These are phyloP conservation scores for Stenchaetothrips biformis DNA, from an alignment of 2,888 invertebrate genomes.

Conservation along the genomic window DNA sequence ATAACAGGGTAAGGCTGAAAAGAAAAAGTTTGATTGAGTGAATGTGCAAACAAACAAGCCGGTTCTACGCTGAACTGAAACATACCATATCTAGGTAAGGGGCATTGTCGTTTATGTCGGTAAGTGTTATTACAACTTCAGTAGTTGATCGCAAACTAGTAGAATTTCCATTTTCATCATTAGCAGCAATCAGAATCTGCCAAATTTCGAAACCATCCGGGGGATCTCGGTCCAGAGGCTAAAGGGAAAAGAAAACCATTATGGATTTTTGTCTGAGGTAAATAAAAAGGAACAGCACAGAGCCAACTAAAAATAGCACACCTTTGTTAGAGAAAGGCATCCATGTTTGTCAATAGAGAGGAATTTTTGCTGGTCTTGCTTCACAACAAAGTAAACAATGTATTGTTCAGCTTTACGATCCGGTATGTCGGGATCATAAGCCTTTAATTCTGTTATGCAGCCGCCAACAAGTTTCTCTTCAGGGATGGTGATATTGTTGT, in stretches of 20 bases:
- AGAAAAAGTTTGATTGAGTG: slow-evolving; percentile 19
- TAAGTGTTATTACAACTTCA: slow-evolving; percentile 58
- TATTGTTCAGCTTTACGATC: slow-evolving; percentile 69
- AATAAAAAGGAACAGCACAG: neutral
- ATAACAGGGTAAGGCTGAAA: slow-evolving; percentile 67
- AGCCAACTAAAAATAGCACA: slow-evolving; percentile 34
- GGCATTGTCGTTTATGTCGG: slow-evolving; percentile 91
- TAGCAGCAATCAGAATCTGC: slow-evolving; percentile 64
- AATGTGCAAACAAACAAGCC: neutral
- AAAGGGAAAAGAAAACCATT: slow-evolving; percentile 32
- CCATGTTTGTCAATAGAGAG: slow-evolving; percentile 69
- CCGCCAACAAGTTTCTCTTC: slow-evolving; percentile 67
- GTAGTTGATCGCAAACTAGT: slow-evolving; percentile 55
- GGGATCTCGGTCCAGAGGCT: slow-evolving; percentile 81
- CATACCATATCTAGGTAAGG: slow-evolving; percentile 75
- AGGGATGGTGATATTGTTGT: slow-evolving; percentile 66
- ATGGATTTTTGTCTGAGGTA: neutral
- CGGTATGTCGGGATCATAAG: slow-evolving; percentile 82
- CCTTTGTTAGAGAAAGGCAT: slow-evolving; percentile 64
- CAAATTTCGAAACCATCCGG: slow-evolving; percentile 78
- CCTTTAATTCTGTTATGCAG: slow-evolving; percentile 65
- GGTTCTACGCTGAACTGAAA: slow-evolving; percentile 35
- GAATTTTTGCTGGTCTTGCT: slow-evolving; percentile 64
- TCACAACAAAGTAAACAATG: slow-evolving; percentile 70
- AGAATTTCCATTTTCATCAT: slow-evolving; percentile 66